Conservation (phyloP, 2,888 invertebrate genomes). For the Didymodactylos carnosus region DNA sequence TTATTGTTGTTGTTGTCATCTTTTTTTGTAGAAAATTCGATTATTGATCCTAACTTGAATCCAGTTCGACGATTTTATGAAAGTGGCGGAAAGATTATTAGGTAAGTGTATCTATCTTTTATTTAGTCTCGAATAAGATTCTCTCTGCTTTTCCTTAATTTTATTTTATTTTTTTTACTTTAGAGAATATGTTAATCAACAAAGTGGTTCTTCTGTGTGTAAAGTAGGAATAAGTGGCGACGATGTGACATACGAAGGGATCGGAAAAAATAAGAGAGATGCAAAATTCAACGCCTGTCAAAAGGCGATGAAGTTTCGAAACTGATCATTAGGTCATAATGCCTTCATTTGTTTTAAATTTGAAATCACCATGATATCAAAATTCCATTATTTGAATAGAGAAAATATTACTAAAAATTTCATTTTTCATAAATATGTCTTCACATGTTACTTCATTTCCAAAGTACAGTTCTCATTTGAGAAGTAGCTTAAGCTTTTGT, state of each 20-base stretch:
- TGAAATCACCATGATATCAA: no score
- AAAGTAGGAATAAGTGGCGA: no score
- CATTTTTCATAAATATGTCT: no score
- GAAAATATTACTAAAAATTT: no score
- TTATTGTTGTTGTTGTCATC: background rate
- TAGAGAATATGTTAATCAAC: background rate
- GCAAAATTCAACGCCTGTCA: background rate
- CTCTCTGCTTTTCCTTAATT: background rate
- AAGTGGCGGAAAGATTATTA: background rate
- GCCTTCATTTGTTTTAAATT: no score
- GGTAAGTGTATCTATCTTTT: background rate
- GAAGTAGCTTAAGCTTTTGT: no score
- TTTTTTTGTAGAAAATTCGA: background rate
- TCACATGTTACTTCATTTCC: no score
- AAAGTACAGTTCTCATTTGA: no score
- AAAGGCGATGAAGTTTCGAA: background rate
- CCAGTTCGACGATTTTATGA: background rate
- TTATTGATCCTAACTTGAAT: background rate
- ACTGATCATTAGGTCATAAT: no score
- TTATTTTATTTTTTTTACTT: background rate
- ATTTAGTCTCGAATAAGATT: background rate
- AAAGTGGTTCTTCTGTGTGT: background rate
- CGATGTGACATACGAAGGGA: background rate
- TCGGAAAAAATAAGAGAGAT: background rate
- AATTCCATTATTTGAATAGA: no score